These are phyloP conservation scores for Entelurus aequoreus DNA, from an alignment of 2,113 vertebrate genomes.

Conservation along the genomic window DNA sequence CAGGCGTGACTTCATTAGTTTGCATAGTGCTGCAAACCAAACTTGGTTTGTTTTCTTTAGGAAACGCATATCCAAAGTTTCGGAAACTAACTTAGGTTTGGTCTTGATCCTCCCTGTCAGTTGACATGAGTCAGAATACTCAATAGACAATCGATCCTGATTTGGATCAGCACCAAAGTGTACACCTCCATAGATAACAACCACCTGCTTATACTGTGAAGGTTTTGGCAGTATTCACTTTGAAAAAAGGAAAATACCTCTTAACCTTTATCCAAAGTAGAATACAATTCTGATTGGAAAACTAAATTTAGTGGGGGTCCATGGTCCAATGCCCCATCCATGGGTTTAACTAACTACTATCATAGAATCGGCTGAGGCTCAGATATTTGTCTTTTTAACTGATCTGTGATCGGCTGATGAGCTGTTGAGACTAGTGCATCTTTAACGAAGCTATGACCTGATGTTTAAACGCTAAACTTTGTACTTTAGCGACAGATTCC, in stretches of 20 bases:
- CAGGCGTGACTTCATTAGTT: slow-evolving; percentile 55
- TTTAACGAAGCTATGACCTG: no score
- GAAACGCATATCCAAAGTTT: slow-evolving; percentile 38
- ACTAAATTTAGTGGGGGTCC: no score
- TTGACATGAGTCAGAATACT: neutral
- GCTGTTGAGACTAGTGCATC: no score
- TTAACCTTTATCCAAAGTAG: neutral
- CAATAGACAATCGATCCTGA: neutral
- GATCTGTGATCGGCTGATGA: no score
- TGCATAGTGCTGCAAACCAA: slow-evolving; percentile 30
- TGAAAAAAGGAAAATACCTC: neutral
- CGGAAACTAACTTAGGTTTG: slow-evolving; percentile 34
- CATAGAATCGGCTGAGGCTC: no score
- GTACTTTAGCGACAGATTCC: no score
- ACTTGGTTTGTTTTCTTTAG: slow-evolving; percentile 17
- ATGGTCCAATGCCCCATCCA: no score
- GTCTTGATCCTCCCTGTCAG: slow-evolving; percentile 37
- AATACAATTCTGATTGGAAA: neutral
- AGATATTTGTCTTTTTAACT: no score
- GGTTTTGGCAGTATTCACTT: neutral
- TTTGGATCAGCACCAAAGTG: slow-evolving; percentile 2
- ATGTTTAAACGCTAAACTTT: no score
- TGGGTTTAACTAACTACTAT: no score
- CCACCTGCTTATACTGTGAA: neutral
- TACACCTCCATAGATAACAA: neutral